Evolutionary conservation across 23 tunicate genomes (phyloP).

Genomic region (Aplidium turbinatum): DNA sequence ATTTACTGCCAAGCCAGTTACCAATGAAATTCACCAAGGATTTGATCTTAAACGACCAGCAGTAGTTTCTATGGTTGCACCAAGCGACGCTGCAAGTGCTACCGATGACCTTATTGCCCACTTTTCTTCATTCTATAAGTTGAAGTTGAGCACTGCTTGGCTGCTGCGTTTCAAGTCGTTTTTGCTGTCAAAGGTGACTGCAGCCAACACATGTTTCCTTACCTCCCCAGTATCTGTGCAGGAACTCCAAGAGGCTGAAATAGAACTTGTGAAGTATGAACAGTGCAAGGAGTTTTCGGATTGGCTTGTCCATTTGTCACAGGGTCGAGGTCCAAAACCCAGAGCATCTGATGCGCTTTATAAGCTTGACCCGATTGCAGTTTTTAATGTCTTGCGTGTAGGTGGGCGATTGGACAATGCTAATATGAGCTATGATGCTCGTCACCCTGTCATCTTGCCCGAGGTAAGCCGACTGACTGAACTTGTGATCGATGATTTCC

Average conservation of each 20-base stretch:
- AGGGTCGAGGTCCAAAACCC: too few relatives aligned
- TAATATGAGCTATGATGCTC: background rate
- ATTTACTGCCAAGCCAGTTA: too few relatives aligned
- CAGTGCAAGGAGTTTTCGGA: background rate
- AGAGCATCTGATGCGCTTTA: background rate
- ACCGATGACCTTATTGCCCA: background rate
- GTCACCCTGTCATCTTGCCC: slow-evolving; percentile 1
- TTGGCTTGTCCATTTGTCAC: background rate
- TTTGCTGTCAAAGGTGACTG: background rate
- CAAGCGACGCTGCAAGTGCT: background rate
- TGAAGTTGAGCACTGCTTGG: slow-evolving; percentile 4
- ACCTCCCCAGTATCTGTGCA: background rate
- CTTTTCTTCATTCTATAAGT: background rate
- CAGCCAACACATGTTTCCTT: too few relatives aligned
- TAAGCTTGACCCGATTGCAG: background rate
- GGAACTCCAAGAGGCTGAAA: background rate
- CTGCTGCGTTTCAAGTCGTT: background rate
- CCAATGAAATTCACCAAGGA: too few relatives aligned
- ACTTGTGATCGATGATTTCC: background rate
- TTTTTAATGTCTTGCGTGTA: background rate
- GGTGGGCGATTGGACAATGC: slow-evolving; percentile 5
- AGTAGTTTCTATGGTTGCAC: background rate
- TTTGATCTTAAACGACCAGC: too few relatives aligned
- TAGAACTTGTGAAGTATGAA: background rate
- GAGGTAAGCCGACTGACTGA: background rate